Conservation (phyloP, 2,797 vertebrate species). For the Neosilurus hyrtlii region DNA sequence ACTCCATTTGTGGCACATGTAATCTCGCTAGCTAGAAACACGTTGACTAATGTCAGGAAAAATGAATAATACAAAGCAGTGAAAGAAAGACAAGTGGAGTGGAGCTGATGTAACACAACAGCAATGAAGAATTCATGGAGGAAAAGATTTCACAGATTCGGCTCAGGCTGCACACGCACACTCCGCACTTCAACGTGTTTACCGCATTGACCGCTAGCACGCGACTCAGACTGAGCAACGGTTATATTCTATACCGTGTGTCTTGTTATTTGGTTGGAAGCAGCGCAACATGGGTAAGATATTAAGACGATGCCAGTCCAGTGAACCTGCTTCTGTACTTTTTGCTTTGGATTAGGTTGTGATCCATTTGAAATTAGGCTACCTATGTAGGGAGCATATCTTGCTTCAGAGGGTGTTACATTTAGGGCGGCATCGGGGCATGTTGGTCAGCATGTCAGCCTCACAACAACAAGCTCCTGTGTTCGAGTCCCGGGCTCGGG, state of each 20-base stretch:
- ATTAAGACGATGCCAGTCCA: too few species aligned
- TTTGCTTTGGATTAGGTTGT: too few species aligned
- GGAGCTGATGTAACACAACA: slow-evolving; percentile 51
- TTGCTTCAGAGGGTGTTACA: not conserved
- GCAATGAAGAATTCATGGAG: slow-evolving; percentile 32
- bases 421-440: not conserved
- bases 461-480: too few species aligned
- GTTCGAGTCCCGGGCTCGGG: too few species aligned
- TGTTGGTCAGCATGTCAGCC: too few species aligned
- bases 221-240: not conserved
- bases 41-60: not conserved
- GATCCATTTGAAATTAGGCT: not conserved
- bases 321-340: too few species aligned
- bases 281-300: too few species aligned
- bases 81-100: not conserved
- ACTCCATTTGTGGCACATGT: not conserved
- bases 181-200: slow-evolving; percentile 6
- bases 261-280: not conserved
- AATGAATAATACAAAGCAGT: slow-evolving; percentile 7
- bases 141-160: slow-evolving; percentile 15
- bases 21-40: not conserved
- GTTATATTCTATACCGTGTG: not conserved
- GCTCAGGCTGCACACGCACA: not conserved
- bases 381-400: not conserved
- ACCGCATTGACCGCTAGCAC: not conserved